A percentile compares a stretch with the other conserved stretches of the same genome.
Conservation (phyloP, 2,113 vertebrate species). For the Bettongia penicillata region DNA sequence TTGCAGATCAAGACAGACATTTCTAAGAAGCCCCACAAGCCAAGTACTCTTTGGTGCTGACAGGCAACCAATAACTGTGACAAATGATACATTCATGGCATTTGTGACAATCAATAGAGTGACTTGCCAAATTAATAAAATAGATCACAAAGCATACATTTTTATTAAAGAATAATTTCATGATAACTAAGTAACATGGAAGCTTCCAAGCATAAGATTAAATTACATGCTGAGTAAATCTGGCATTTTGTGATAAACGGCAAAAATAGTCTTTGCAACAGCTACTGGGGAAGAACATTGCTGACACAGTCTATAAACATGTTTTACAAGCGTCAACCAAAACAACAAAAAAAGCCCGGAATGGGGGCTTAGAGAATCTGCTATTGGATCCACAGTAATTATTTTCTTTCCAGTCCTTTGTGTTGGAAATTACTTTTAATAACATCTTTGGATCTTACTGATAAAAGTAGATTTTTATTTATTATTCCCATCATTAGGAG, state of each 20-base stretch:
- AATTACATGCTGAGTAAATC: conserved; percentile 83
- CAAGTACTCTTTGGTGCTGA: conserved; percentile 50
- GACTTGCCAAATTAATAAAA: conserved; percentile 80
- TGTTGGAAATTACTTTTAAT: conserved; percentile 56
- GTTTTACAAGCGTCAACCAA: conserved; percentile 54
- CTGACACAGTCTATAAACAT: conserved; percentile 73
- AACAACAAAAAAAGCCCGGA: conserved; percentile 25
- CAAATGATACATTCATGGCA: conserved; percentile 74
- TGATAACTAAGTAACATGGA: conserved; percentile 80
- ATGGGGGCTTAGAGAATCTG: conserved; percentile 46
- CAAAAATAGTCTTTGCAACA: conserved; percentile 70
- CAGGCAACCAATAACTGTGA: conserved; percentile 74
- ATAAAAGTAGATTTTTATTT: conserved; percentile 42
- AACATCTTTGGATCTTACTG: conserved; percentile 33
- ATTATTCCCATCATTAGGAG: conserved; percentile 20
- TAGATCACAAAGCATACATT: conserved; percentile 79
- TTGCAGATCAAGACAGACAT: conserved; percentile 44
- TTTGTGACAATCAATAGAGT: conserved; percentile 75
- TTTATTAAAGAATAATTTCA: conserved; percentile 82
- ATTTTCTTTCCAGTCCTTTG: conserved; percentile 35
- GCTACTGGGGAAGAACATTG: conserved; percentile 69
- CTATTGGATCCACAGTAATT: neutral
- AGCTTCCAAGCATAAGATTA: conserved; percentile 83
- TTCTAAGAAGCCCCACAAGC: conserved; percentile 63
- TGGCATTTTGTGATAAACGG: conserved; percentile 84